Base-by-base conservation (phyloP, 2,113 vertebrate genomes). In the Arvicanthis niloticus region DNA sequence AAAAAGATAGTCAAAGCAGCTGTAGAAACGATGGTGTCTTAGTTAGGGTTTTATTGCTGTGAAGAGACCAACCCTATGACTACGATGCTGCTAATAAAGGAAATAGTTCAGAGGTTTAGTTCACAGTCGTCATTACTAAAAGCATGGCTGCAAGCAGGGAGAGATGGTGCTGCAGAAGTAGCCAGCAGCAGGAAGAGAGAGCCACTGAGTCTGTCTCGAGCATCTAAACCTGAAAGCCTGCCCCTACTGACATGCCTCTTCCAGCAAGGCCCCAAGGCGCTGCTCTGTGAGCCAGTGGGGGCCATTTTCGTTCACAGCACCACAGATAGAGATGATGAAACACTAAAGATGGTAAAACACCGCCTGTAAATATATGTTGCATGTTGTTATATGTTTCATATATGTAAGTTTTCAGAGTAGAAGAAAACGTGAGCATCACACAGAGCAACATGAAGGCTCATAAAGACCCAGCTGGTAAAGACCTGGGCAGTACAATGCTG, bases 1-100 rank as follows among this genome's bases (percentile, higher is more conserved):
- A 89, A 45, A 29, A 40, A 82, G 37, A 92, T 76, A 93, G 42
- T 88, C 76, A 91, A 93, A 93, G 70, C n/a, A 88, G 58, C 60
- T 68, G 40, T 34, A 56, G 73, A 93, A 89, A 70, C 82, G 22
- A 42, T 84, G 60, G n/a, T 60, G n/a, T 84, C n/a, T 82, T 26
- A 58, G 31, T 80, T 7, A 21, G 80, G 37, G n/a, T 60, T 84
- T 58, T 42, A 42, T 84, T 60, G 7, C 56, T 60, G n/a, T 42
- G n/a, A 84, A 42, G 56, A 62, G 56, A 42, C n/a, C 26, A n/a
- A 42, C n/a, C 26, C 22, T 4, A 5, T 42, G n/a, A 29, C 56
- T 56, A 29, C 5, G 26, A 7, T 56, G n/a, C 4, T n/a, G 60
- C 53, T 13, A 15, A 58, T n/a, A 81, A 56, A 81, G 53, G 53